A percentile compares a stretch with the other conserved stretches of the same genome.
Conservation (phyloP, 2,888 invertebrate species). For the Drosophila atripex region DNA sequence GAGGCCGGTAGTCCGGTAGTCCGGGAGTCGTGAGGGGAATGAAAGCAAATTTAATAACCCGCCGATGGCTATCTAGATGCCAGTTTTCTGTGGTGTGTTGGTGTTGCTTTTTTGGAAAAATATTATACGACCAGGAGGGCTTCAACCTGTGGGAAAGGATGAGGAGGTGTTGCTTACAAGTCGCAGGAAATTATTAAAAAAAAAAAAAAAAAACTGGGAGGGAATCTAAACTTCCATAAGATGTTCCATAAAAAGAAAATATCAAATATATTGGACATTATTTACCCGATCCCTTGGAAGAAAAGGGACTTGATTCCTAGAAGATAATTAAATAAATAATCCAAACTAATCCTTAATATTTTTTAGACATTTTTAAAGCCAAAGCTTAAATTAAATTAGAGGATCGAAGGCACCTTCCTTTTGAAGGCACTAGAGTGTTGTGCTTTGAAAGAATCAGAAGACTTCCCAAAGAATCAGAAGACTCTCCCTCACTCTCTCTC, state of each 20-base stretch:
- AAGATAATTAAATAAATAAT: no score
- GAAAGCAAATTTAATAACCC: constrained; percentile 68
- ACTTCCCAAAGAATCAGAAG: neutral
- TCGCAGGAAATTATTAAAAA: neutral
- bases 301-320: no score
- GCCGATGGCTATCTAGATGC: constrained; percentile 60
- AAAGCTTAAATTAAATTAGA: neutral
- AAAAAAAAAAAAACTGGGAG: neutral
- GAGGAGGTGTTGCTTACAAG: neutral
- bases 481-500: neutral
- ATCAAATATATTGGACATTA: no score
- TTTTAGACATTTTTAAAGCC: neutral
- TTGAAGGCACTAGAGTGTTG: neutral
- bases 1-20: neutral
- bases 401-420: neutral
- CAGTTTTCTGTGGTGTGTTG: constrained; percentile 47
- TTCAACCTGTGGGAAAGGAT: constrained; percentile 51
- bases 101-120: constrained; percentile 4
- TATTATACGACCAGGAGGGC: neutral
- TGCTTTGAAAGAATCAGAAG: neutral
- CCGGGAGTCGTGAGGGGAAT: constrained; percentile 37
- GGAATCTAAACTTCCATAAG: no score
- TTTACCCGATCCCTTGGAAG: no score
- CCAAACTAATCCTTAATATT: no score
- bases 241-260: no score